A percentile compares a stretch with the other conserved stretches of the same genome.
Evolutionary conservation across 2,888 invertebrate species (phyloP).

Genomic region (Kuschelorhynchus macadamiae): DNA sequence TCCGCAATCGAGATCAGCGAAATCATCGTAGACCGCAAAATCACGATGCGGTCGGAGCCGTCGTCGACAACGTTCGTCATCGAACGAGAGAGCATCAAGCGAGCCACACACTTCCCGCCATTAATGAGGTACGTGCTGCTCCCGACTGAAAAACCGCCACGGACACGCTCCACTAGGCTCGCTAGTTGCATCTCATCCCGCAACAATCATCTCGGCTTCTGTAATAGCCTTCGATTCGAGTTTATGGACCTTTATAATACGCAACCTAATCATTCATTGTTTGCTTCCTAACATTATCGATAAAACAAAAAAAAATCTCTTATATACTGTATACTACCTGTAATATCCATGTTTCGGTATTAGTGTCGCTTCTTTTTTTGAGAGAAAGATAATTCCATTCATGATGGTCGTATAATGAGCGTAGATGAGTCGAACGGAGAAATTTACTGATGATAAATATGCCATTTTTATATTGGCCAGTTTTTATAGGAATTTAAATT

Average conservation of each 20-base stretch:
- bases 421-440: neutral
- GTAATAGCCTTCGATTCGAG: slow-evolving; percentile 44
- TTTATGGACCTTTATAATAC: slow-evolving; percentile 41
- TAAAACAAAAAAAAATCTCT: slow-evolving; percentile 34
- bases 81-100: slow-evolving; percentile 51
- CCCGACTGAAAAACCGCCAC: slow-evolving; percentile 57
- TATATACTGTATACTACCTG: slow-evolving; percentile 13
- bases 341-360: slow-evolving; percentile 29
- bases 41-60: neutral
- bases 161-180: slow-evolving; percentile 57
- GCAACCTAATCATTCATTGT: slow-evolving; percentile 44
- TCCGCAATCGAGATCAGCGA: too few relatives aligned
- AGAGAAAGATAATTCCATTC: slow-evolving; percentile 27
- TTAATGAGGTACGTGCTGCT: slow-evolving; percentile 67
- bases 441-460: neutral
- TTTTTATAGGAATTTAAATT: neutral
- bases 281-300: slow-evolving; percentile 41
- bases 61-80: slow-evolving; percentile 10
- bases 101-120: slow-evolving; percentile 66
- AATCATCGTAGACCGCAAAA: too few relatives aligned
- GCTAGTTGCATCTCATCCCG: slow-evolving; percentile 51
- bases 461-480: neutral
- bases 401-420: slow-evolving; percentile 25
- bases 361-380: slow-evolving; percentile 30
- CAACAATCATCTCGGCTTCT: slow-evolving; percentile 50